A percentile compares a stretch with the other conserved stretches of the same genome.
Conservation (phyloP, 1,140 invertebrate genomes). For the Rhyacophila brunnea region DNA sequence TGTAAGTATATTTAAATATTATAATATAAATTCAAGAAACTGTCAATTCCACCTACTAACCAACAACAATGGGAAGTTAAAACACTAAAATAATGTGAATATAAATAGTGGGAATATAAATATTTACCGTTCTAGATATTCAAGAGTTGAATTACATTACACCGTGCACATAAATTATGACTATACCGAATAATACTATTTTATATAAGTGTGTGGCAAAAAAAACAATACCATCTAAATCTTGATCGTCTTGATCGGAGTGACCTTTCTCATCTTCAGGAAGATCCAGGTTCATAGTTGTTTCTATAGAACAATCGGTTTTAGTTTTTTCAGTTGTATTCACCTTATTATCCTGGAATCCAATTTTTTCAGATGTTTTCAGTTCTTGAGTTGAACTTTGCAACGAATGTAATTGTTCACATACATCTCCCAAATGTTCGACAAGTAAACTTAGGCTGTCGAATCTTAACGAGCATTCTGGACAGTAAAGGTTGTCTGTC, state of each 20-base stretch:
- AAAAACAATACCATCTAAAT: conserved; percentile 7
- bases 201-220: no score
- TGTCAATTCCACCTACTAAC: no score
- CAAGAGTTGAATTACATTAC: no score
- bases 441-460: conserved; percentile 37
- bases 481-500: conserved; percentile 60
- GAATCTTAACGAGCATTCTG: conserved; percentile 55
- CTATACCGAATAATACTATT: no score
- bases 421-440: conserved; percentile 52
- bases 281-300: conserved; percentile 2
- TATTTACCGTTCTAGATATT: no score
- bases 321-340: conserved; percentile 5
- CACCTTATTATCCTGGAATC: conserved; percentile 5
- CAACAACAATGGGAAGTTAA: no score
- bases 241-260: background rate
- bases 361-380: background rate
- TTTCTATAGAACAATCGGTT: background rate
- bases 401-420: background rate
- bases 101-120: no score
- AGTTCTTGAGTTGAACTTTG: background rate
- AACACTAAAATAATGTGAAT: no score
- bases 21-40: no score
- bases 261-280: background rate
- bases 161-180: no score
- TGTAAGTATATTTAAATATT: no score